Base-by-base conservation (phyloP, 2,797 vertebrate species). In the Molossus molossus region DNA sequence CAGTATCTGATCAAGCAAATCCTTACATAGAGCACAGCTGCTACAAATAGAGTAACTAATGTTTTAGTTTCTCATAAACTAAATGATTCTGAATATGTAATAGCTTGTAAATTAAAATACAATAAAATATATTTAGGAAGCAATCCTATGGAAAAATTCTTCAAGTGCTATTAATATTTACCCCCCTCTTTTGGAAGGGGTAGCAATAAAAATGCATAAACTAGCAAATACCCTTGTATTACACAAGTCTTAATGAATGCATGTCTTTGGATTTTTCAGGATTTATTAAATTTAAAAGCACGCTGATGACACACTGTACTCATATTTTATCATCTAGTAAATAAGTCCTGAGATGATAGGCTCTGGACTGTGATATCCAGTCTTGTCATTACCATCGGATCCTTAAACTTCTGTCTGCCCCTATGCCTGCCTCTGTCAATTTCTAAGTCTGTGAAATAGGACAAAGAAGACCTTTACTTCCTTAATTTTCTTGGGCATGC, bases 21-120 rank as follows among this genome's bases (percentile, higher is more conserved):
- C 14, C 9, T 25, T 8, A 23, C 8, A 77, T 9, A 13, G 2
- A 64, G 21, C 1, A 91, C 3, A 4, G 48, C 8, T 57, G 29
- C 65, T 77, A 50, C 23, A 18, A 48, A 75, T 65, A 27, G 0
- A 65, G 3, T 65, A 5, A 10, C 29, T 83, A 60, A 81, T 33
- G 13, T 33, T 64, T 72, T 40, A 18, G 12, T 3, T 87, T 48
- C 58, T 67, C 9, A 14, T 65, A 64, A 55, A 82, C 75, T 69
- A 20, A 40, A 60, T 79, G 8, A 70, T 45, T 67, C 17, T 85
- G 13, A 87, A 33, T 96, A 89, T 48, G 9, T 27, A 89, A 25
- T 96, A 91, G n/a, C 9, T 27, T 81, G 1, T 20, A n/a, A 92
- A 64, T 80, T 70, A 62, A 60, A 89, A 67, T 70, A 33, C 70